A percentile compares a stretch with the other conserved stretches of the same genome.
Conservation (phyloP, 2,113 vertebrate genomes). For the Dinomys branickii region DNA sequence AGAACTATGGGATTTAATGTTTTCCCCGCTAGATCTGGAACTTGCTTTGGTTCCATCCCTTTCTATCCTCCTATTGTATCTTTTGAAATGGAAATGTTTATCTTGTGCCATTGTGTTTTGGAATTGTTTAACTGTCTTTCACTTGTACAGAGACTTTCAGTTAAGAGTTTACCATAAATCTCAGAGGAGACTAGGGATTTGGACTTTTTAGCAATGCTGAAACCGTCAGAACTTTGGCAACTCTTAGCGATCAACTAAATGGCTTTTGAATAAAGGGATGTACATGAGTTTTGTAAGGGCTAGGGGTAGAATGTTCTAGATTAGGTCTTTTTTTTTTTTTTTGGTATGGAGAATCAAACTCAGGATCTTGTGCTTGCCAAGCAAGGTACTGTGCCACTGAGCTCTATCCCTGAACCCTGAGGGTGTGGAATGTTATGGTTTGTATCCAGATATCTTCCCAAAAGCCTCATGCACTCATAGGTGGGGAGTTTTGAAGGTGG, state of each 20-base stretch:
- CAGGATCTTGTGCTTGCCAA: too few species aligned
- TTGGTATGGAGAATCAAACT: too few species aligned
- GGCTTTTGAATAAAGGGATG: too few species aligned
- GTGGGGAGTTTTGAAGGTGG: not conserved
- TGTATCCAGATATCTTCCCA: accelerated
- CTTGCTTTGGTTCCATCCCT: not conserved
- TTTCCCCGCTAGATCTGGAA: not conserved
- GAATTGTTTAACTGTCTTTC: not conserved
- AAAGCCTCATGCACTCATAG: not conserved
- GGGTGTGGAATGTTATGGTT: too few species aligned
- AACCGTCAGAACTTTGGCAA: too few species aligned
- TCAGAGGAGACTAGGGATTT: not conserved
- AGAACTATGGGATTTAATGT: not conserved
- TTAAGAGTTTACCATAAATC: not conserved
- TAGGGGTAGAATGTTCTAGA: too few species aligned
- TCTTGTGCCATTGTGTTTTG: not conserved
- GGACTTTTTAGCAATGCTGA: too few species aligned
- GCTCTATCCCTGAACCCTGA: too few species aligned
- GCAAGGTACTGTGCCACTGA: too few species aligned
- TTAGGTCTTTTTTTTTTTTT: too few species aligned
- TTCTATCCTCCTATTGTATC: not conserved
- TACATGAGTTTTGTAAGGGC: too few species aligned
- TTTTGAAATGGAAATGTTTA: not conserved
- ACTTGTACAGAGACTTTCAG: not conserved
- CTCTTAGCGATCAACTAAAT: too few species aligned